Evolutionary conservation across 2,797 vertebrate species (phyloP).

Genomic region (Capromys pilorides): DNA sequence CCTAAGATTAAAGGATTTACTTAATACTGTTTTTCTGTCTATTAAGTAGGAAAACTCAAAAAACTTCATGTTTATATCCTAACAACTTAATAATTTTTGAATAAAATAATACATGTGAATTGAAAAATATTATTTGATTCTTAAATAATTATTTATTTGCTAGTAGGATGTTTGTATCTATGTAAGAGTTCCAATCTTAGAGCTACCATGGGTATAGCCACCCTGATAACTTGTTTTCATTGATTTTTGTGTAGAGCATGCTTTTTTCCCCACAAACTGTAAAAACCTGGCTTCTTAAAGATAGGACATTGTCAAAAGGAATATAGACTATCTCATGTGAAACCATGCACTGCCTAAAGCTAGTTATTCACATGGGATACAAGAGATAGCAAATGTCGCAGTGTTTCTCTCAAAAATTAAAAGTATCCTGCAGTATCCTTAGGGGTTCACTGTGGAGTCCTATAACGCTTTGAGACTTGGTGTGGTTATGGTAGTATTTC

Average conservation of each 20-base stretch:
- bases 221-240: conserved; percentile 11
- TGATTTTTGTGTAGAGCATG: conserved; percentile 52
- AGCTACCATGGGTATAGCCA: neutral
- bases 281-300: conserved; percentile 53
- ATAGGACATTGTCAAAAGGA: conserved; percentile 23
- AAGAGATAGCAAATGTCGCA: neutral
- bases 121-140: neutral
- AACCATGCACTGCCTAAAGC: conserved; percentile 18
- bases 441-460: neutral
- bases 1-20: neutral
- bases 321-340: conserved; percentile 17
- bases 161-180: neutral
- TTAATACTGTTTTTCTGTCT: conserved; percentile 25
- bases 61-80: neutral
- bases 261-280: conserved; percentile 5
- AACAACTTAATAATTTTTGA: conserved; percentile 19
- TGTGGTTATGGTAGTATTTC: neutral
- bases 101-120: conserved; percentile 23
- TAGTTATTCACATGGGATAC: neutral
- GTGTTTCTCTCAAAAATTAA: conserved; percentile 44
- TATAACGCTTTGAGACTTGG: neutral
- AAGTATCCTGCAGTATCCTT: neutral
- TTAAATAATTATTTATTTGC: conserved; percentile 43
- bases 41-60: conserved; percentile 43
- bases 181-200: neutral